Percentiles rank a stretch among this genome's conserved stretches.
These are phyloP conservation scores for Pedicia rivosa DNA, from an alignment of 2,888 invertebrate genomes.

Conservation along the genomic window DNA sequence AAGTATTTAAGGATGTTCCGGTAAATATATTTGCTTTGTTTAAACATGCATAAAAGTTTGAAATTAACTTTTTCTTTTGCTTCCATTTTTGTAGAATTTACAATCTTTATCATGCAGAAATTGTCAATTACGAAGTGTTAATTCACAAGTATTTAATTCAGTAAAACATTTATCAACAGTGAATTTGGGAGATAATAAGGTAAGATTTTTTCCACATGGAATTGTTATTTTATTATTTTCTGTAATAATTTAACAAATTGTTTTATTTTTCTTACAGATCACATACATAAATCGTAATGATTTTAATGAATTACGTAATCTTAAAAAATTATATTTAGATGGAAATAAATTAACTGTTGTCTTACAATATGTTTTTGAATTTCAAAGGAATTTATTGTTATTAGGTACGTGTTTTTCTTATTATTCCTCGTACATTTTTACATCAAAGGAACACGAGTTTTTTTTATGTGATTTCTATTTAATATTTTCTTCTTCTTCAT, in stretches of 20 bases:
- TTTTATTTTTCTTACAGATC: conserved; percentile 27
- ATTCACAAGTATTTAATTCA: conserved; percentile 62
- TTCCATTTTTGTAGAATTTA: conserved; percentile 40
- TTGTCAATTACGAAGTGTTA: conserved; percentile 55
- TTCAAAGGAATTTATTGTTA: conserved; percentile 27
- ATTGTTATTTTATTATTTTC: background rate
- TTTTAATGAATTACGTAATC: conserved; percentile 47
- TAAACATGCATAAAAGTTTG: background rate
- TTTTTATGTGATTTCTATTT: too few relatives aligned
- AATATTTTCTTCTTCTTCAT: too few relatives aligned
- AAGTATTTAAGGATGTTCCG: conserved; percentile 57
- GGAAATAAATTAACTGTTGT: conserved; percentile 69
- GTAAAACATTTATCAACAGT: conserved; percentile 53
- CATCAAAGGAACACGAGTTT: too few relatives aligned
- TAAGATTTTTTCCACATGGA: conserved; percentile 13
- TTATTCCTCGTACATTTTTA: background rate
- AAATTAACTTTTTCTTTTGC: too few relatives aligned
- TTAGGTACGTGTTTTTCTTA: conserved; percentile 20
- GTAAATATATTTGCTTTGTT: conserved; percentile 27
- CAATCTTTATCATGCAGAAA: conserved; percentile 52
- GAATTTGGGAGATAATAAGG: conserved; percentile 59
- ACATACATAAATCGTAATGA: conserved; percentile 58
- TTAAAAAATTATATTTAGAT: conserved; percentile 48
- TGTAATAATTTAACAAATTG: too few relatives aligned
- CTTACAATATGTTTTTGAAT: conserved; percentile 49